phyloP scores from a whole-genome alignment of 2,113 vertebrate genomes.

The Atlantisia rogersi region DNA sequence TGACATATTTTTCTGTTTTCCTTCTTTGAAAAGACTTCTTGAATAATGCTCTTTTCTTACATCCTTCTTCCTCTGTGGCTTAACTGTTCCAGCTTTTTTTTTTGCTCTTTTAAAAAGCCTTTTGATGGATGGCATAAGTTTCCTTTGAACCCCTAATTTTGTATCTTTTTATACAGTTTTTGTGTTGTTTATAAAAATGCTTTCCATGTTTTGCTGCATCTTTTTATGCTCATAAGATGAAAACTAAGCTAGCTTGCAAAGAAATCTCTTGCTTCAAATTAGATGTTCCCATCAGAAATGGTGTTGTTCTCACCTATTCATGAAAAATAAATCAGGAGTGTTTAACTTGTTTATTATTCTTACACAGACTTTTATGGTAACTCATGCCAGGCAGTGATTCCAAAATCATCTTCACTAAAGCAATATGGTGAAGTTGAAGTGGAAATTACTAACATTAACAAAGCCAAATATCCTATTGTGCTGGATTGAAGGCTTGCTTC shows the following conservation, averaged over 20 bases:
- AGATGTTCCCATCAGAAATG: not conserved
- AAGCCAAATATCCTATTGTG: not conserved
- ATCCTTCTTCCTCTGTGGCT: not conserved
- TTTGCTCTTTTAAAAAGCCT: not conserved
- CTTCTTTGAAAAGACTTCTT: not conserved
- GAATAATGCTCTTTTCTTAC: not conserved
- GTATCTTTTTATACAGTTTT: not conserved
- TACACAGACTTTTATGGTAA: not conserved
- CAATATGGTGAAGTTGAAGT: not conserved
- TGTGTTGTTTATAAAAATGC: not conserved
- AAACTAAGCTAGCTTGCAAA: not conserved
- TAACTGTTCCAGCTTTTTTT: not conserved
- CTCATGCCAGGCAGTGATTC: not conserved
- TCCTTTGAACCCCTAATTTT: not conserved
- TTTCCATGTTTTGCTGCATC: not conserved
- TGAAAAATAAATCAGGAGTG: conserved; percentile 16
- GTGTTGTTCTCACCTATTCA: not conserved
- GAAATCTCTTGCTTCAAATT: not conserved
- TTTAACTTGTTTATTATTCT: conserved; percentile 25
- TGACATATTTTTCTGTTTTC: not conserved
- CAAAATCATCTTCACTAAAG: not conserved
- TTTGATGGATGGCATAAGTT: not conserved
- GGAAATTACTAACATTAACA: not conserved
- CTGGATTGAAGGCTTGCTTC: not conserved
- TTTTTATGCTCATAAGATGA: not conserved